Evolutionary conservation across 2,888 invertebrate genomes (phyloP).

Genomic region (Xestia rhomboidea): DNA sequence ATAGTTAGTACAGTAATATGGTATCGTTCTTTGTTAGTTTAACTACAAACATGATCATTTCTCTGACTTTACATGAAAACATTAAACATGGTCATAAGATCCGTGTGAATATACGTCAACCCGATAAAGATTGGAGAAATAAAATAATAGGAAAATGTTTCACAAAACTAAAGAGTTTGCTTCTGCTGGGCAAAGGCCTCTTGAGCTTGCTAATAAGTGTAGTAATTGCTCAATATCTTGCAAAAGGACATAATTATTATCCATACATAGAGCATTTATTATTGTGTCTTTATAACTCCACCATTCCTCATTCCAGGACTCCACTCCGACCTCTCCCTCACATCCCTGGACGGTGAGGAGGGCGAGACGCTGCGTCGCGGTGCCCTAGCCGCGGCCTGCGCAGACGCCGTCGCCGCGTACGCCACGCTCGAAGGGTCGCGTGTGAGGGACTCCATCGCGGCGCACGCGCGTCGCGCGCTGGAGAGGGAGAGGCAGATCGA

Average conservation of each 20-base stretch:
- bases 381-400: conserved; percentile 93
- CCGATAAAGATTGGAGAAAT: background rate
- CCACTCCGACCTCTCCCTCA: conserved; percentile 93
- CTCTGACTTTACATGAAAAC: background rate
- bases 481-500: conserved; percentile 95
- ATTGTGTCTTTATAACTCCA: background rate
- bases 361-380: conserved; percentile 91
- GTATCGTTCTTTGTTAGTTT: background rate
- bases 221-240: background rate
- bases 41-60: background rate
- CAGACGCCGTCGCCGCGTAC: conserved; percentile 93
- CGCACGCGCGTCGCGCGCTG: conserved; percentile 93
- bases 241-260: background rate
- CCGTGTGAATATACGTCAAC: background rate
- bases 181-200: no score
- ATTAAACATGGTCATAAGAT: background rate
- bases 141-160: no score
- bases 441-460: conserved; percentile 94
- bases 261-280: background rate
- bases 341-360: conserved; percentile 91
- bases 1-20: background rate
- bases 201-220: background rate
- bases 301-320: conserved; percentile 84
- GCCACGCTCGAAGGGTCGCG: conserved; percentile 94
- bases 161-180: no score